Percentiles rank a stretch among this genome's conserved stretches.
Conservation (phyloP, 2,888 invertebrate genomes). For the Julus scandinavius region DNA sequence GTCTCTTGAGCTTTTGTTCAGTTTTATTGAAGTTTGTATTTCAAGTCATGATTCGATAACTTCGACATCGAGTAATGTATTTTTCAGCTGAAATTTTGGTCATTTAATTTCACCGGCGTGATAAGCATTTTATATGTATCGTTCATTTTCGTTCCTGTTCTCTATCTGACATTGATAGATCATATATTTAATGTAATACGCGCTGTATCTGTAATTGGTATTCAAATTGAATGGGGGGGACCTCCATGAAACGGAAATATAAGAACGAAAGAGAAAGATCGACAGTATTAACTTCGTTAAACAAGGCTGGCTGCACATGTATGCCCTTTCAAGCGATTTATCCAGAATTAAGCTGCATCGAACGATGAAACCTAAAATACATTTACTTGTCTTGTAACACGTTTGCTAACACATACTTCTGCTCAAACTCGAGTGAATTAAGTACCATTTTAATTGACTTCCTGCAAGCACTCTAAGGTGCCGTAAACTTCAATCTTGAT, state of each 20-base stretch:
- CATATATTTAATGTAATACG: constrained; percentile 10
- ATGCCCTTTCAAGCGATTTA: neutral
- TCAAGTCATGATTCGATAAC: neutral
- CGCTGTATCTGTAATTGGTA: constrained; percentile 16
- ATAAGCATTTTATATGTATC: constrained; percentile 1
- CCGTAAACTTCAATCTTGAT: constrained; percentile 17
- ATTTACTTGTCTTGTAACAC: neutral
- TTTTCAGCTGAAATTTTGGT: neutral
- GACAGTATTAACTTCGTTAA: constrained; percentile 12
- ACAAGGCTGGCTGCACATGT: neutral
- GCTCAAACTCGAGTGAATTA: neutral
- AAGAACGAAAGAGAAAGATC: neutral
- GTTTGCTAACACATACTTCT: neutral
- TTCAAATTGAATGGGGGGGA: neutral
- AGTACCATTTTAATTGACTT: constrained; percentile 2
- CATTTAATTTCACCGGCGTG: neutral
- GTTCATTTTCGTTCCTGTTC: constrained; percentile 15
- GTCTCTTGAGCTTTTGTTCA: too few relatives aligned
- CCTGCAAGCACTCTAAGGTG: neutral
- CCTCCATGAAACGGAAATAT: neutral
- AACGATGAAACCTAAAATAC: neutral
- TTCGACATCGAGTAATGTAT: neutral
- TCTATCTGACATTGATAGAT: constrained; percentile 19
- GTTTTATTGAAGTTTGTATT: neutral
- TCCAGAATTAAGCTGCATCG: neutral